Evolutionary conservation across 2,113 vertebrate genomes (phyloP).

Genomic region (Neodontobutis hainanensis): DNA sequence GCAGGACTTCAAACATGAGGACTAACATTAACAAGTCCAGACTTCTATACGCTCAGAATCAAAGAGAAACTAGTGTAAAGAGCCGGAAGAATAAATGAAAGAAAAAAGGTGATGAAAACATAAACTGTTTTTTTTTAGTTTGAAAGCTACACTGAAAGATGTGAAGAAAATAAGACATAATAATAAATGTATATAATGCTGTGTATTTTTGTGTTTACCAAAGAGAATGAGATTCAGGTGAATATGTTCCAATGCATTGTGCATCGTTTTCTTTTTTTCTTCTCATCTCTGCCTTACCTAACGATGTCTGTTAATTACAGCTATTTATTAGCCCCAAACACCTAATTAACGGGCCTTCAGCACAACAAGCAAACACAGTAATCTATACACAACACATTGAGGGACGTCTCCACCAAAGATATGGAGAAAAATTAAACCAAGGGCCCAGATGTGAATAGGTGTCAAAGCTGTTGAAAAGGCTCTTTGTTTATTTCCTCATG

Average conservation of each 20-base stretch:
- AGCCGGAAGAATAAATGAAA: slow-evolving; percentile 5
- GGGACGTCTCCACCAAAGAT: slow-evolving; percentile 54
- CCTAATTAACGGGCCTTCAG: slow-evolving; percentile 60
- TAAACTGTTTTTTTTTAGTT: background rate
- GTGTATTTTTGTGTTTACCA: background rate
- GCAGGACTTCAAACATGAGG: slow-evolving; percentile 63
- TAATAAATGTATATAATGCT: too few species aligned
- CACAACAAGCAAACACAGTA: slow-evolving; percentile 64
- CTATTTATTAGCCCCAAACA: slow-evolving; percentile 67
- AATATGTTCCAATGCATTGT: slow-evolving; percentile 13
- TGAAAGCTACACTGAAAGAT: too few species aligned
- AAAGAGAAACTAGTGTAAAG: slow-evolving; percentile 16
- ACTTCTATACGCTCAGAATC: slow-evolving; percentile 30
- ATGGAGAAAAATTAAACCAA: slow-evolving; percentile 51
- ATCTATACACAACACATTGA: slow-evolving; percentile 60
- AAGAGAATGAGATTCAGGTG: slow-evolving; percentile 23
- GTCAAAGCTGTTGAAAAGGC: slow-evolving; percentile 59
- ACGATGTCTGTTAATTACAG: slow-evolving; percentile 68
- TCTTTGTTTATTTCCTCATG: slow-evolving; percentile 40
- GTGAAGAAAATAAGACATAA: too few species aligned
- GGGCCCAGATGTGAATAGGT: slow-evolving; percentile 34
- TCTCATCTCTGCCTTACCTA: slow-evolving; percentile 34
- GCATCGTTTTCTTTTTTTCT: slow-evolving; percentile 16
- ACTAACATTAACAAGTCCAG: slow-evolving; percentile 52
- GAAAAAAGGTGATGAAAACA: slow-evolving; percentile 20